Evolutionary conservation across 2,888 invertebrate genomes (phyloP).

Genomic region (Tenthredo scrophulariae): DNA sequence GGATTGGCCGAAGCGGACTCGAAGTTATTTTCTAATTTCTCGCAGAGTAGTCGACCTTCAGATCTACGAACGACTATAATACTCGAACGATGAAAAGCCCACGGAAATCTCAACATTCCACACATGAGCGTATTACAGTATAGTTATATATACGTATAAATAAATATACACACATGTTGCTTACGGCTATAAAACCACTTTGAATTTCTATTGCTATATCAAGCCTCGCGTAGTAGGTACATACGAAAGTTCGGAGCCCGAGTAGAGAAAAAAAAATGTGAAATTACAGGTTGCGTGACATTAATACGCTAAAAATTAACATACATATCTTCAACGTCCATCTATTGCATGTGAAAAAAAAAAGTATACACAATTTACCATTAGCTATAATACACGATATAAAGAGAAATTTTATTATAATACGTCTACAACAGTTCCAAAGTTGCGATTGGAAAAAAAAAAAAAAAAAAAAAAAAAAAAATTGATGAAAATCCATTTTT

Average conservation of each 20-base stretch:
- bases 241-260: neutral
- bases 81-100: neutral
- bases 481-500: neutral
- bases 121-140: neutral
- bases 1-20: neutral
- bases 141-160: neutral
- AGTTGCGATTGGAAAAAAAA: neutral
- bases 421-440: no score
- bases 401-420: no score
- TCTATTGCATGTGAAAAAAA: neutral
- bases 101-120: slow-evolving; percentile 11
- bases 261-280: neutral
- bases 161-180: neutral
- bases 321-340: neutral
- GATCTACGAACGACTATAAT: neutral
- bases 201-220: slow-evolving; percentile 31
- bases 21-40: slow-evolving; percentile 31
- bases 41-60: neutral
- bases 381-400: no score
- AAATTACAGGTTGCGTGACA: slow-evolving; percentile 10
- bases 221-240: neutral
- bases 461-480: neutral
- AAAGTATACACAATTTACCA: neutral
- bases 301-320: neutral
- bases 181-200: neutral